Conservation (phyloP, 2,797 vertebrate species). For the Acanthornis magna region DNA sequence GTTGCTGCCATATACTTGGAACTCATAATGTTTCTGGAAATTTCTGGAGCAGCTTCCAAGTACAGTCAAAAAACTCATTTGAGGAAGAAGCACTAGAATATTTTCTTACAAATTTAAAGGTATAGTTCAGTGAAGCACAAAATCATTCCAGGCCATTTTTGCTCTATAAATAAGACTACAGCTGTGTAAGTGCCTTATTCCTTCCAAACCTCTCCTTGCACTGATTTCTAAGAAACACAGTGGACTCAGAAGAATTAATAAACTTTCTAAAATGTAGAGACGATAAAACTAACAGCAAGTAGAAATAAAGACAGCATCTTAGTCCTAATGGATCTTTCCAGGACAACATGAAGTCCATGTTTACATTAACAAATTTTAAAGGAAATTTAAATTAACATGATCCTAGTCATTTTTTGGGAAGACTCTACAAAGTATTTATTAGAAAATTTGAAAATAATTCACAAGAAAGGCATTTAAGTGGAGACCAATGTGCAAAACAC, state of each 20-base stretch:
- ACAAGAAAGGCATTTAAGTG: neutral
- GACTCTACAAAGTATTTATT: neutral
- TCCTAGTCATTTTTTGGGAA: neutral
- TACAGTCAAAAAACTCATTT: neutral
- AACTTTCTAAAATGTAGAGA: neutral
- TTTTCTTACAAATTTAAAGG: neutral
- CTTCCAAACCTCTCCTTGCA: neutral
- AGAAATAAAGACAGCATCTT: neutral
- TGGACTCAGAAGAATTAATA: neutral
- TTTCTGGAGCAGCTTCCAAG: neutral
- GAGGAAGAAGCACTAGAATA: neutral
- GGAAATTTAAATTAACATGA: neutral
- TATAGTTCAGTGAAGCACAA: neutral
- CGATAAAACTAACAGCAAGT: neutral
- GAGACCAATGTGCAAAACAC: neutral
- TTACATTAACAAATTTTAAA: neutral
- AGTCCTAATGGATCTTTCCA: neutral
- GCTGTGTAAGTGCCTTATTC: neutral
- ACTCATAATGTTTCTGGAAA: neutral
- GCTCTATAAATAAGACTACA: constrained; percentile 22
- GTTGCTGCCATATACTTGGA: neutral
- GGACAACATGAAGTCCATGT: neutral
- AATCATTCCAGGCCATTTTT: neutral
- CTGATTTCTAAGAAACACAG: constrained; percentile 13
- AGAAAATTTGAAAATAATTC: neutral